A percentile compares a stretch with the other conserved stretches of the same genome.
phyloP scores from a whole-genome alignment of 2,113 vertebrate species.

The Colistium nudipinnis region DNA sequence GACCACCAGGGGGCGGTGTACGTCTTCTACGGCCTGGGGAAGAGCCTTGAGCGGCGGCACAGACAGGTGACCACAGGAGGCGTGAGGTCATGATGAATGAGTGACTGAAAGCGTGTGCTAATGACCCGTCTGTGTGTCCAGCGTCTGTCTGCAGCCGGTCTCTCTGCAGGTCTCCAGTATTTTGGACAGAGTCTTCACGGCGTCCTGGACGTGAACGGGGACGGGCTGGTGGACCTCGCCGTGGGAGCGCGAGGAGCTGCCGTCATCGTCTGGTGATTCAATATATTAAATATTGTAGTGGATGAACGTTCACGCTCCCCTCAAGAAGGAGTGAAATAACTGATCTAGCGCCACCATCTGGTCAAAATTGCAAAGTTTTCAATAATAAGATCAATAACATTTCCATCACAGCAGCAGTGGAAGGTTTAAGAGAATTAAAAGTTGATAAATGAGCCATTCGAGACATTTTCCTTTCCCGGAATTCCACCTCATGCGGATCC shows the following conservation, averaged over 20 bases:
- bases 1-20: constrained; percentile 90
- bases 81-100: background rate
- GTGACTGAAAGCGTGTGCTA: background rate
- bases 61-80: constrained; percentile 84
- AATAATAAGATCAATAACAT: background rate
- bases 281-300: background rate
- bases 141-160: constrained; percentile 82
- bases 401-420: no score
- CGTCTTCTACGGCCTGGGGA: constrained; percentile 85
- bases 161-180: constrained; percentile 84
- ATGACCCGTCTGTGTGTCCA: constrained; percentile 51
- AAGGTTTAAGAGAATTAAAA: no score
- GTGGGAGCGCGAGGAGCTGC: constrained; percentile 91
- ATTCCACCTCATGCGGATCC: no score
- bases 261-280: constrained; percentile 88
- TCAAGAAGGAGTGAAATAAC: no score
- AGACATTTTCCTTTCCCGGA: no score
- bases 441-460: no score
- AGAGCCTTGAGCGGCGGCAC: constrained; percentile 79
- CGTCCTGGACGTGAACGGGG: constrained; percentile 88
- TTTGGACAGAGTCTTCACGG: constrained; percentile 95
- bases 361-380: background rate
- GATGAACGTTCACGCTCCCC: background rate
- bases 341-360: background rate
- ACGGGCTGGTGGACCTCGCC: constrained; percentile 88